A percentile compares a stretch with the other conserved stretches of the same genome.
These are phyloP conservation scores for Rhamnusium bicolor DNA, from an alignment of 2,888 invertebrate genomes.

Conservation along the genomic window DNA sequence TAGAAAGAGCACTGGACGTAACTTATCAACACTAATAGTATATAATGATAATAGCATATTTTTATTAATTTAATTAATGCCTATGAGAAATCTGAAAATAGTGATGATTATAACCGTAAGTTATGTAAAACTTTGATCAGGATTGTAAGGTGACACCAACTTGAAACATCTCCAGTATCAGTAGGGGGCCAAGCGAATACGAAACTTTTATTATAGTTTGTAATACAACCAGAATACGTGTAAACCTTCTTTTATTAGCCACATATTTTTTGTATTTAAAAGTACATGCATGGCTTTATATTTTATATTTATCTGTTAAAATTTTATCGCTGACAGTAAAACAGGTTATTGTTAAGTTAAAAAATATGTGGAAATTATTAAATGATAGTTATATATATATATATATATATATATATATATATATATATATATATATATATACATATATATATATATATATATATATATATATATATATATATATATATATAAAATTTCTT, in stretches of 20 bases:
- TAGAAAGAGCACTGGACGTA: neutral
- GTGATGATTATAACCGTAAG: constrained; percentile 57
- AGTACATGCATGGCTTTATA: constrained; percentile 23
- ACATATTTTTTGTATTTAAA: constrained; percentile 49
- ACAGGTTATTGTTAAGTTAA: constrained; percentile 3
- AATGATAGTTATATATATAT: neutral
- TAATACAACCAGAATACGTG: constrained; percentile 58
- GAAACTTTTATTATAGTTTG: constrained; percentile 62
- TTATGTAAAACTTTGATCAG: constrained; percentile 60
- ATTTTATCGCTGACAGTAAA: neutral
- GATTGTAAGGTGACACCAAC: constrained; percentile 65
- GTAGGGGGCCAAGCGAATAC: constrained; percentile 61
- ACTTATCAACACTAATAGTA: constrained; percentile 23
- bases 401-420: no score
- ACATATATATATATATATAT: no score
- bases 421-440: no score
- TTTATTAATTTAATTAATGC: constrained; percentile 35
- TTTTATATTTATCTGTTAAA: constrained; percentile 23
- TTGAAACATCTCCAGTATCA: constrained; percentile 58
- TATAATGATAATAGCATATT: constrained; percentile 16
- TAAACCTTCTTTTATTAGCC: constrained; percentile 57
- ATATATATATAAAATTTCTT: no score
- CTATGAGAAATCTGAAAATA: constrained; percentile 32
- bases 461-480: no score
- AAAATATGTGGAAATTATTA: neutral